Conservation (phyloP, 2,113 vertebrate species). For the Lepisosteus oculatus region DNA sequence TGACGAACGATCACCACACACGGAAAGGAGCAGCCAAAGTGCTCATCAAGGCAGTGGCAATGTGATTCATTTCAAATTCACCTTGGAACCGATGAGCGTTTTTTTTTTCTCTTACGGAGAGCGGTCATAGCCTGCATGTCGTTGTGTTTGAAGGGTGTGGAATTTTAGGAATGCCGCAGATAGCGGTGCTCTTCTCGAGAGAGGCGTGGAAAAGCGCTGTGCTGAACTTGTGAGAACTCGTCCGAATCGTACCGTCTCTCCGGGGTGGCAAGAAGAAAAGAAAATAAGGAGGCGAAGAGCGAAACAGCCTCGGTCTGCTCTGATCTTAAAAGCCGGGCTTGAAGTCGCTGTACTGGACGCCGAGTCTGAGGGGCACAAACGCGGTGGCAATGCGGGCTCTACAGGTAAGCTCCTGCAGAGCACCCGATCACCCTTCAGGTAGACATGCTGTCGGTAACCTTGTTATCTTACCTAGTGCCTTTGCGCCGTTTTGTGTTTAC, state of each 20-base stretch:
- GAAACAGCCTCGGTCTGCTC: slow-evolving; percentile 4
- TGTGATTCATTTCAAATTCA: background rate
- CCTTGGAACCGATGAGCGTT: background rate
- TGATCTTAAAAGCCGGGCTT: no score
- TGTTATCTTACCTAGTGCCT: no score
- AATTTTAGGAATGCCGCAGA: slow-evolving; percentile 29
- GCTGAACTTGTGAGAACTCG: slow-evolving; percentile 51
- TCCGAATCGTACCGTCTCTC: slow-evolving; percentile 21
- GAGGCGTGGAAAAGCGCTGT: slow-evolving; percentile 30
- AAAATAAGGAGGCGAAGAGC: slow-evolving; percentile 51
- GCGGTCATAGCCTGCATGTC: background rate
- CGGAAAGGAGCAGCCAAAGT: no score
- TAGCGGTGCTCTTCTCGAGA: slow-evolving; percentile 23
- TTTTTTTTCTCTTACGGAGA: background rate
- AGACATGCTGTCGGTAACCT: no score
- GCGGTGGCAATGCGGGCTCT: no score
- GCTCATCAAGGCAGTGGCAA: no score
- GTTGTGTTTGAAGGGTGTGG: slow-evolving; percentile 42
- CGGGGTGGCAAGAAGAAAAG: slow-evolving; percentile 45
- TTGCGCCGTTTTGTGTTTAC: no score
- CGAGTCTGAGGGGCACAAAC: no score
- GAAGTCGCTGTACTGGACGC: no score
- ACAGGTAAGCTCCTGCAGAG: no score
- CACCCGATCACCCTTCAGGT: no score
- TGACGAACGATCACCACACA: background rate